Conservation (phyloP, 2,888 invertebrate genomes). For the Odontomyia ornata region DNA sequence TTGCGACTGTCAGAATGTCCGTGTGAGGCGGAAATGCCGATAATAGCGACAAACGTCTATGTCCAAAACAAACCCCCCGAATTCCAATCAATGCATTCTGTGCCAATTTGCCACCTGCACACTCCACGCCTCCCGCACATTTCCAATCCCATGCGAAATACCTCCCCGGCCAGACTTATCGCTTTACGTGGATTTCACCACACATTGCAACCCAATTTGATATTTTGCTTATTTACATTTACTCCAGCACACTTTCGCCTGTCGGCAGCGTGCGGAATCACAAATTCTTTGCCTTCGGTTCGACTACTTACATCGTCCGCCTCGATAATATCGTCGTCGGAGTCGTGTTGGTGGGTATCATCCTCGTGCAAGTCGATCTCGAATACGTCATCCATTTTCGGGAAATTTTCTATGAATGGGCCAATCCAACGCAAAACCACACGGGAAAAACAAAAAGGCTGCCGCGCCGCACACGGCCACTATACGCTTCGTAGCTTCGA, state of each 20-base stretch:
- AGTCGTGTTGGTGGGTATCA: conserved; percentile 1
- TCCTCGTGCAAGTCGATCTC: conserved; percentile 41
- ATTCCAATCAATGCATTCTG: neutral
- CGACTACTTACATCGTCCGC: conserved; percentile 41
- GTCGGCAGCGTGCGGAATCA: no score
- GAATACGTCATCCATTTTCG: conserved; percentile 42
- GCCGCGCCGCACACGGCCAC: conserved; percentile 17
- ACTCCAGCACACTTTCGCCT: no score
- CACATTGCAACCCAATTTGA: no score
- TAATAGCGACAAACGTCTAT: neutral
- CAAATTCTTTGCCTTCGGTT: neutral
- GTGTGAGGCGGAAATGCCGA: conserved; percentile 11
- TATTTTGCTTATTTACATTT: no score
- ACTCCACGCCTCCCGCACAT: neutral
- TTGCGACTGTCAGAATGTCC: conserved; percentile 5
- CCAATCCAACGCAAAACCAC: neutral
- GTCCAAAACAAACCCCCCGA: conserved; percentile 28
- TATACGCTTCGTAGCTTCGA: conserved; percentile 6
- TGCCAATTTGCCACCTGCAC: neutral
- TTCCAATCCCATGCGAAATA: neutral
- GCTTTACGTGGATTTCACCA: neutral
- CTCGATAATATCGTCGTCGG: conserved; percentile 40
- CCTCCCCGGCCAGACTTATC: neutral
- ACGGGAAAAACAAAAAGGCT: conserved; percentile 27
- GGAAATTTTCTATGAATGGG: conserved; percentile 39